Percentiles rank a stretch among this genome's conserved stretches.
phyloP scores from a whole-genome alignment of 2,797 vertebrate genomes.

The Taenioides sp. region DNA sequence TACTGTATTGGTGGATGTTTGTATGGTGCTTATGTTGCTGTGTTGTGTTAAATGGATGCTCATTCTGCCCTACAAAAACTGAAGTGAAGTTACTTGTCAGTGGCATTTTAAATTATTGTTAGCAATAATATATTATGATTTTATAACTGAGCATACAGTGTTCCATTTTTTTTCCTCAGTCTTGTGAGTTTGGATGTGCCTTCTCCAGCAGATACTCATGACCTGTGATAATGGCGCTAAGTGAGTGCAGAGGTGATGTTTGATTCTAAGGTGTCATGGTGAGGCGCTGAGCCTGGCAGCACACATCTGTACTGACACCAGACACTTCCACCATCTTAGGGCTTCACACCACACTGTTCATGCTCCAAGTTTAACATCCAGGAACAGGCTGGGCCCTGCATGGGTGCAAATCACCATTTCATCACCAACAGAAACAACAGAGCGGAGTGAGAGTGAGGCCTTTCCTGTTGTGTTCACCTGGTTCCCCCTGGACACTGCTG shows the following conservation, averaged over 20 bases:
- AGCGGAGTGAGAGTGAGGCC: too few relatives aligned
- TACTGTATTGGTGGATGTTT: too few relatives aligned
- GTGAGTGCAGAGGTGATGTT: slow-evolving; percentile 35
- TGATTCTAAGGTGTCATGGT: slow-evolving; percentile 41
- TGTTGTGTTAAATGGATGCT: too few relatives aligned
- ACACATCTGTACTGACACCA: slow-evolving; percentile 47
- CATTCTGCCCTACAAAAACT: too few relatives aligned
- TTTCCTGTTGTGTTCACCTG: too few relatives aligned
- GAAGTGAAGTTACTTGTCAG: too few relatives aligned
- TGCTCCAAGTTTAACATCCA: background rate
- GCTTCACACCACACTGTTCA: background rate
- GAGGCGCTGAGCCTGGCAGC: slow-evolving; percentile 49
- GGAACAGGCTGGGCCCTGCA: too few relatives aligned
- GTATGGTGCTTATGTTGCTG: too few relatives aligned
- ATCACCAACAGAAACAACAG: too few relatives aligned
- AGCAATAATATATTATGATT: background rate
- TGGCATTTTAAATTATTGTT: too few relatives aligned
- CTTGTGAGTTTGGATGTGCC: slow-evolving; percentile 10
- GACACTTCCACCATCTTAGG: background rate
- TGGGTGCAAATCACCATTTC: too few relatives aligned
- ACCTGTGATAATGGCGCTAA: slow-evolving; percentile 28
- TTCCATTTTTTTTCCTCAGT: background rate
- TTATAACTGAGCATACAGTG: background rate
- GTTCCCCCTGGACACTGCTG: too few relatives aligned
- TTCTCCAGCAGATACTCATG: slow-evolving; percentile 39